phyloP scores from a whole-genome alignment of 2,888 invertebrate genomes.

The Sinelater perroti region DNA sequence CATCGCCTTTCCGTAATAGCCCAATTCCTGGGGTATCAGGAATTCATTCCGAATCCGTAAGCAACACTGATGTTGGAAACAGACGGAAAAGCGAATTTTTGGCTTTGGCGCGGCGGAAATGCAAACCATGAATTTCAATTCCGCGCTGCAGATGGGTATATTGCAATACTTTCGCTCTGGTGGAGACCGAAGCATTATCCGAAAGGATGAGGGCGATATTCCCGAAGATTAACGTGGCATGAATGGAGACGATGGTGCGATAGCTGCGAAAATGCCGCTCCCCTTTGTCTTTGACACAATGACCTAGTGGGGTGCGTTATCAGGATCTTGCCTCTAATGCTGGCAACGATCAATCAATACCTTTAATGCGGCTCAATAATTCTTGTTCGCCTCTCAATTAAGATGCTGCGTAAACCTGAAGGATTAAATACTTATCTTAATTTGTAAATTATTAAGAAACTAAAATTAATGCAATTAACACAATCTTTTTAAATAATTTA shows the following conservation, averaged over 20 bases:
- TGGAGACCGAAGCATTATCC: constrained; percentile 24
- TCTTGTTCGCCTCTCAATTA: no score
- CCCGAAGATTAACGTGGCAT: constrained; percentile 37
- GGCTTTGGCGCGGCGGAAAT: background rate
- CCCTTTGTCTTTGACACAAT: constrained; percentile 39
- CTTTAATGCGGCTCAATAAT: constrained; percentile 20
- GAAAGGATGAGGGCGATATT: constrained; percentile 37
- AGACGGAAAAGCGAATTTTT: no score
- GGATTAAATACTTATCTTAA: no score
- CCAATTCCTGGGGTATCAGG: no score
- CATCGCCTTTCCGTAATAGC: no score
- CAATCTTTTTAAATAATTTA: no score
- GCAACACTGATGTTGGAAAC: no score
- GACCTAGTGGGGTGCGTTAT: constrained; percentile 31
- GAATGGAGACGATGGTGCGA: constrained; percentile 33
- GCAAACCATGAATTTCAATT: constrained; percentile 14
- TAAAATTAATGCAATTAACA: no score
- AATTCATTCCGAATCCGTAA: no score
- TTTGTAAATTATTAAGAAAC: no score
- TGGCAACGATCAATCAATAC: constrained; percentile 36
- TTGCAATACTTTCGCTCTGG: constrained; percentile 26
- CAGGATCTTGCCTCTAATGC: constrained; percentile 19
- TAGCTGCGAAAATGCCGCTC: constrained; percentile 27
- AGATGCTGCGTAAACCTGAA: no score
- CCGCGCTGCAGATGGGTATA: constrained; percentile 14